Conservation (phyloP, 2,797 vertebrate genomes). For the Carcharodon carcharias region DNA sequence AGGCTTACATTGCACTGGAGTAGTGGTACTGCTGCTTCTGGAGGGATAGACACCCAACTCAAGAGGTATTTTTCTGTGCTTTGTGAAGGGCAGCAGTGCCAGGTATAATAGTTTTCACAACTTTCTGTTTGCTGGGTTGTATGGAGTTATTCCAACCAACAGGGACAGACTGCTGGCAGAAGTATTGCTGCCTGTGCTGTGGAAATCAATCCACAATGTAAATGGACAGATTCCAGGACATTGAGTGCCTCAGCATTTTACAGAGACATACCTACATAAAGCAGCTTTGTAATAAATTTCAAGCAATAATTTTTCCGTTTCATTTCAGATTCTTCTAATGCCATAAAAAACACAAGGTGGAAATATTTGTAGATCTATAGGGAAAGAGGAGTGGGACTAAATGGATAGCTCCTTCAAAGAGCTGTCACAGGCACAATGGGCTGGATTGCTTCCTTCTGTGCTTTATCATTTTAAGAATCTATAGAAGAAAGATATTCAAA, state of each 20-base stretch:
- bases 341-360: background rate
- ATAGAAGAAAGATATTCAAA: background rate
- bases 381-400: background rate
- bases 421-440: background rate
- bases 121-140: background rate
- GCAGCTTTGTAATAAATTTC: background rate
- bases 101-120: background rate
- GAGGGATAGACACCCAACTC: background rate
- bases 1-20: background rate
- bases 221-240: background rate
- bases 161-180: background rate
- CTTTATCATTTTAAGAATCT: background rate
- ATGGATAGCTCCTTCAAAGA: background rate
- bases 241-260: background rate
- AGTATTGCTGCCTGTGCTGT: background rate
- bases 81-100: background rate
- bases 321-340: background rate
- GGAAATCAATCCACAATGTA: background rate
- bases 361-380: background rate
- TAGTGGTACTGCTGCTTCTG: background rate
- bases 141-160: background rate
- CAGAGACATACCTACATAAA: background rate
- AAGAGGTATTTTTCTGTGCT: background rate
- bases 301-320: background rate
- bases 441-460: background rate